A percentile compares a stretch with the other conserved stretches of the same genome.
phyloP scores from a whole-genome alignment of 92 coral and sea anemone genomes.

The Palythoa heliodiscus region DNA sequence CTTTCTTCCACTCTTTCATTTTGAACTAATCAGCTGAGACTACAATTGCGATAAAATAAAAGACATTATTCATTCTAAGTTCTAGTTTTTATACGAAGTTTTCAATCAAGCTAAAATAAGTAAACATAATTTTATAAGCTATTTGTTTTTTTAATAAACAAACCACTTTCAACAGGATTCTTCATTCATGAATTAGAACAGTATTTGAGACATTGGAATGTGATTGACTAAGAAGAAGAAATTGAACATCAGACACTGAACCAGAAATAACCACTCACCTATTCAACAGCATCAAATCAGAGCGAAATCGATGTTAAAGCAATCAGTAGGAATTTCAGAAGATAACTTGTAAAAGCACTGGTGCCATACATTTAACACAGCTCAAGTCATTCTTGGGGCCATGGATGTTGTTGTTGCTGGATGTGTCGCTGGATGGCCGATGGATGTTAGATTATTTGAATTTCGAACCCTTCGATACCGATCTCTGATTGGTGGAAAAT shows the following conservation, averaged over 20 bases:
- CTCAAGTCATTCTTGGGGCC: constrained; percentile 27
- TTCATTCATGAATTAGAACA: no score
- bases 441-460: constrained; percentile 51
- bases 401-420: constrained; percentile 1
- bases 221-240: background rate
- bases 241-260: background rate
- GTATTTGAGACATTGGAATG: no score
- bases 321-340: background rate
- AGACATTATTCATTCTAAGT: background rate
- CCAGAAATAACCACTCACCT: background rate
- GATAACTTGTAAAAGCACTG: background rate
- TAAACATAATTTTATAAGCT: no score
- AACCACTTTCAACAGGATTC: no score
- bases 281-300: background rate
- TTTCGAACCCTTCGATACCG: constrained; percentile 58
- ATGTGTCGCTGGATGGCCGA: background rate
- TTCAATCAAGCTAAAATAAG: background rate
- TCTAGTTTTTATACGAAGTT: background rate
- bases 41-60: background rate
- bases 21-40: background rate
- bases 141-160: no score
- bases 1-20: constrained; percentile 39
- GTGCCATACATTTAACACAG: background rate
- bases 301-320: background rate
- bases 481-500: constrained; percentile 58